Evolutionary conservation across 2,888 invertebrate genomes (phyloP), one percentile per base, ranked within the genome.

Genomic region (Dasypolia templi): DNA sequence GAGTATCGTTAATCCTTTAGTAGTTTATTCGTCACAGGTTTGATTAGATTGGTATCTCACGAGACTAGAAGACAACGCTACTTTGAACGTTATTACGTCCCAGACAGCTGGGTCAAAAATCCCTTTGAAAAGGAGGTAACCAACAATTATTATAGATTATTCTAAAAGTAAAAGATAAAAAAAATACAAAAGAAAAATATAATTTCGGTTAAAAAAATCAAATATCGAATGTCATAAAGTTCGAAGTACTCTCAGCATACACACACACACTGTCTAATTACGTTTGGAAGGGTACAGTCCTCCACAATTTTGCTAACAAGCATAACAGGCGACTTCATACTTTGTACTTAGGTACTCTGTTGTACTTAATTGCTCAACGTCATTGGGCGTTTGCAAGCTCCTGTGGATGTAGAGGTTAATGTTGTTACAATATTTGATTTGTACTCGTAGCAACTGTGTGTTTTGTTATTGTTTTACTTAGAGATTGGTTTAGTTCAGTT

Each of bases 361-460:
- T 64, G 9, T 65, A 46, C 59, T 14, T 72, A 65, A 72, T 80
- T 74, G 46, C 17, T 61, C 29, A 26, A 72, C 9, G 11, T 39
- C 17, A 39, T 64, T 77, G n/a, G 61, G 29, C 22, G 39, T 19
- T n/a, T 80, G 46, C 58, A 67, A 74, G 80, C 74, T 62, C 29
- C 7, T n/a, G 11, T 32, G 42, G 7, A 63, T n/a, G n/a, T n/a
- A n/a, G n/a, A n/a, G n/a, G n/a, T n/a, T n/a, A 49, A 68, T 46
- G 46, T 61, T 35, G 19, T 42, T 39, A 14, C 5, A 7, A 32
- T n/a, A 39, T 59, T 53, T 53, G 6, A 29, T 53, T 39, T 39
- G 6, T 6, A 35, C n/a, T n/a, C n/a, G n/a, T n/a, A n/a, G 14
- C 14, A 19, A 29, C 7, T 3, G 5, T 39, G 9, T 56, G 14